Evolutionary conservation across 2,113 vertebrate species (phyloP).

Genomic region (Bos javanicus): DNA sequence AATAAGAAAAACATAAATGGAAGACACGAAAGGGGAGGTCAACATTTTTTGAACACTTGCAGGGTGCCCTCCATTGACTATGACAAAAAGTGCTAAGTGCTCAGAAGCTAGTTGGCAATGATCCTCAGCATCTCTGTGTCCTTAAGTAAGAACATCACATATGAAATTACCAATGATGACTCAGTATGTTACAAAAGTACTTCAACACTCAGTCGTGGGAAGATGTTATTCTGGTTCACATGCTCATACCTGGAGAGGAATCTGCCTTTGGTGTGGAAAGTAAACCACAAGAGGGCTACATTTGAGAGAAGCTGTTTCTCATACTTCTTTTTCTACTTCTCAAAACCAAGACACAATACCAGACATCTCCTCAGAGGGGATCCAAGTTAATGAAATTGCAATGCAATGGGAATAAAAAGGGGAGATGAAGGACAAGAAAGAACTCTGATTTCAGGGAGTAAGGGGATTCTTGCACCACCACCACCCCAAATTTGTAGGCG

Average conservation of each 20-base stretch:
- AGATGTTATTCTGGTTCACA: not conserved
- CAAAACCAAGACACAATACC: not conserved
- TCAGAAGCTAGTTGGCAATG: not conserved
- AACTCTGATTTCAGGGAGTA: not conserved
- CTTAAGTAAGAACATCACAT: not conserved
- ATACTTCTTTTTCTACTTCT: not conserved
- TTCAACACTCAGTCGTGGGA: not conserved
- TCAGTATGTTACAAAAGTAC: not conserved
- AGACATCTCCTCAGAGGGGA: not conserved
- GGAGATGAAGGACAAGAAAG: not conserved
- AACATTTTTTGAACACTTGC: not conserved
- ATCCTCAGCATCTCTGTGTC: not conserved
- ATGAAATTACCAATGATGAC: not conserved
- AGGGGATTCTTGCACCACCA: not conserved
- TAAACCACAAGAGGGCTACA: not conserved
- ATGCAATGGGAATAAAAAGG: not conserved
- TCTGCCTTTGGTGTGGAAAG: not conserved
- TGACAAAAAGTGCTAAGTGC: not conserved
- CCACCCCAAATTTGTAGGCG: not conserved
- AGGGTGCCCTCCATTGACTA: not conserved
- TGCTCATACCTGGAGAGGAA: not conserved
- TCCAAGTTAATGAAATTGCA: not conserved
- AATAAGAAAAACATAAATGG: not conserved
- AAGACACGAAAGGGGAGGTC: not conserved
- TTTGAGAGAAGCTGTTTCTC: not conserved